Conservation (phyloP, 2,888 invertebrate genomes). For the Itoplectis maculator region DNA sequence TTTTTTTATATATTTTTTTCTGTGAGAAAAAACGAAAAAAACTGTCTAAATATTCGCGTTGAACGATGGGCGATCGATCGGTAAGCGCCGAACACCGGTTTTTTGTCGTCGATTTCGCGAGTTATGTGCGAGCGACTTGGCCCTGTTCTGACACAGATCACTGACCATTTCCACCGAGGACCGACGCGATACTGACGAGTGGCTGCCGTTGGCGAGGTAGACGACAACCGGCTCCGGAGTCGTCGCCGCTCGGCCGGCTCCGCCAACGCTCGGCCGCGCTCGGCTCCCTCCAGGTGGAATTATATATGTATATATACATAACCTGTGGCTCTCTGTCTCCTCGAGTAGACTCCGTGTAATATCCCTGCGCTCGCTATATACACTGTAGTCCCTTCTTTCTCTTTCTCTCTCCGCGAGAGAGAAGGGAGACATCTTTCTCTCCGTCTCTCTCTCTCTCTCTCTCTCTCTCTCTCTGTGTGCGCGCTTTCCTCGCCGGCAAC, state of each 20-base stretch:
- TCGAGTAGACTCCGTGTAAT: neutral
- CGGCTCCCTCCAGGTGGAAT: constrained; percentile 29
- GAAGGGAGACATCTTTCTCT: too few species aligned
- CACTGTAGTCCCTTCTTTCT: neutral
- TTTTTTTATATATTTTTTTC: neutral
- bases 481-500: neutral
- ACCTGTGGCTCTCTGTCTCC: constrained; percentile 38
- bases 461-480: too few species aligned
- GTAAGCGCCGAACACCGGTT: neutral
- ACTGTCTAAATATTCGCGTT: constrained; percentile 4
- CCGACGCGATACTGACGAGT: constrained; percentile 81
- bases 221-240: constrained; percentile 77
- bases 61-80: neutral
- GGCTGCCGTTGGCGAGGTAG: constrained; percentile 72
- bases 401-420: too few species aligned
- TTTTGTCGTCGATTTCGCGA: neutral
- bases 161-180: constrained; percentile 80
- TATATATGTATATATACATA: constrained; percentile 27
- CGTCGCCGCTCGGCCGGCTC: constrained; percentile 69
- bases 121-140: constrained; percentile 68
- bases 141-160: constrained; percentile 80
- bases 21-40: neutral
- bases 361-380: constrained; percentile 4
- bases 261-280: constrained; percentile 71
- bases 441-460: too few species aligned